Base-by-base conservation (phyloP, 2,113 vertebrate genomes). In the Alectura lathami region DNA sequence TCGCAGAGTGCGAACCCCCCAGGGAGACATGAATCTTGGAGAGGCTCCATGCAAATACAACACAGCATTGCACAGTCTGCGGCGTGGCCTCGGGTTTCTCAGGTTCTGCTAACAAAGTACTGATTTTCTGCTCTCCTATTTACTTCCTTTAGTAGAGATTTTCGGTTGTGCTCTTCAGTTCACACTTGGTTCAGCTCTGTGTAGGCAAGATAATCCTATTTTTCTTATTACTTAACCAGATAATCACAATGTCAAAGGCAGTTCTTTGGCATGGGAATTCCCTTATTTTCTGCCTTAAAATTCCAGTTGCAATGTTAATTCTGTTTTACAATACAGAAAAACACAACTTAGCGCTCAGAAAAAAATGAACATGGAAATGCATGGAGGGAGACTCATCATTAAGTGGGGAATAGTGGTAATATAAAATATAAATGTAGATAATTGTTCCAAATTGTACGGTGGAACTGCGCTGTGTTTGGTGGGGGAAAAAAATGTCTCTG, bases 141-240 rank as follows among this genome's bases (percentile, higher is more conserved):
- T 89, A 38, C 89, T 93, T 84, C 86, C 74, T 93, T 70, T 63
- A 84, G 78, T n/a, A 53, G 73, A 80, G 84, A 83, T 91, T 72
- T 94, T 88, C 59, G 64, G 53, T 30, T 20, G 56, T 45, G 42
- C 57, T 78, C 26, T 72, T 78, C 30, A 22, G 59, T 95, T 96
- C 73, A 63, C 59, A 68, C 87, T 94, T 82, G 56, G 54, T 95
- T 91, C 84, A 83, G 73, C 69, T 77, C 86, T 74, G 21, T 85
- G 72, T 40, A 89, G 91, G 63, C 68, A 93, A 73, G 38, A 40
- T 95, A 97, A 97, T 95, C 93, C 90, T 91, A 50, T 97, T 97
- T 96, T 96, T 76, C 89, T 83, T 95, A 66, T 87, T 95, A 70
- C 60, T 94, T 96, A 91, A 84, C 51, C 82, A 91, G 73, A 94